Conservation (phyloP, 2,797 vertebrate genomes). For the Pelochelys cantorii region DNA sequence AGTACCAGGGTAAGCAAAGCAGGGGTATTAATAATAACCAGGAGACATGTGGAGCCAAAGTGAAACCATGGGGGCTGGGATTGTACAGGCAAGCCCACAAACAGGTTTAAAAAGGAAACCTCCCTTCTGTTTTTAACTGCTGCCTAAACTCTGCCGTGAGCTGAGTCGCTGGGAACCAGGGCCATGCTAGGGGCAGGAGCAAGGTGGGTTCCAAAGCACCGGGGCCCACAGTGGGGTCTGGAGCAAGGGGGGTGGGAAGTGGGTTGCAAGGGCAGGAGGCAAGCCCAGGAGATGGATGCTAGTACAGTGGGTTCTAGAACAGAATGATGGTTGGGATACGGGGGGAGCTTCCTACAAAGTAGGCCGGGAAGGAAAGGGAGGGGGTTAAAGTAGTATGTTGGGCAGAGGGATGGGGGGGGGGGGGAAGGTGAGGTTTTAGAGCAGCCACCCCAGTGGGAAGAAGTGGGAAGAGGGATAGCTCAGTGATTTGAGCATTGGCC, state of each 20-base stretch:
- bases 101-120: not conserved
- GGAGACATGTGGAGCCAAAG: not conserved
- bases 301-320: not conserved
- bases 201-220: not conserved
- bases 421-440: not conserved
- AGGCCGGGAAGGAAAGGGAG: not conserved
- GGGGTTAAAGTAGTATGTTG: not conserved
- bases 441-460: not conserved
- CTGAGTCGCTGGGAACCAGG: not conserved
- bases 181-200: not conserved
- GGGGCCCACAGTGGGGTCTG: not conserved
- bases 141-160: not conserved
- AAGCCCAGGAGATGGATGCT: not conserved
- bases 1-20: conserved; percentile 76
- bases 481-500: too few species aligned
- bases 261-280: not conserved
- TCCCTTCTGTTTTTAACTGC: not conserved
- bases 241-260: not conserved
- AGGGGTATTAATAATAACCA: conserved; percentile 70
- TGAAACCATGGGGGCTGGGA: not conserved
- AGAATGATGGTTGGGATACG: too few species aligned
- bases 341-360: not conserved
- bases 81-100: rapidly evolving
- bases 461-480: not conserved
- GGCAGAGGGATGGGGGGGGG: rapidly evolving